A percentile compares a stretch with the other conserved stretches of the same genome.
phyloP scores from a whole-genome alignment of 2,797 vertebrate genomes.

The Muscicapa comitata region DNA sequence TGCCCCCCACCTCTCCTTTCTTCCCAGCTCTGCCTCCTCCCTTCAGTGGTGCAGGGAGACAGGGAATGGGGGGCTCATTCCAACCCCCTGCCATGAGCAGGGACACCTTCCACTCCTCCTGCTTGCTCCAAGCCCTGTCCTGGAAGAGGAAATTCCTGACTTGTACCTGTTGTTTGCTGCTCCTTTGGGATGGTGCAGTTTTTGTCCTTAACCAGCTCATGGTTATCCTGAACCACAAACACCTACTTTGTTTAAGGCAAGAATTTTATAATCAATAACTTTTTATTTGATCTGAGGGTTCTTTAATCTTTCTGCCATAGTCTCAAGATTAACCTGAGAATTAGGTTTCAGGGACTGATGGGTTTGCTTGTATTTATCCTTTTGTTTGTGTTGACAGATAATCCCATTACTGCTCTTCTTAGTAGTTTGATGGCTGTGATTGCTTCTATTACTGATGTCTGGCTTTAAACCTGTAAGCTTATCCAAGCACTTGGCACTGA shows the following conservation, averaged over 20 bases:
- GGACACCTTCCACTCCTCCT: neutral
- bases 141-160: neutral
- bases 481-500: neutral
- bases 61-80: neutral
- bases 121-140: neutral
- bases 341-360: conserved; percentile 14
- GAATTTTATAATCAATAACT: conserved; percentile 22
- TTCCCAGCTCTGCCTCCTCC: neutral
- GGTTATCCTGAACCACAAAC: neutral
- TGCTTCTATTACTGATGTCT: conserved; percentile 43
- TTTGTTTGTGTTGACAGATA: conserved; percentile 65
- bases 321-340: conserved; percentile 32
- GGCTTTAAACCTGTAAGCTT: conserved; percentile 6
- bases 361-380: conserved; percentile 52
- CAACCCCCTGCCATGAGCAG: neutral
- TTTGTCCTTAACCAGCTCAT: neutral
- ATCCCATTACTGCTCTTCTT: conserved; percentile 55
- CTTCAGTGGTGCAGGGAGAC: neutral
- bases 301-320: conserved; percentile 10
- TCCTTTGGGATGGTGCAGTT: neutral
- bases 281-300: neutral
- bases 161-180: neutral
- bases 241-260: neutral
- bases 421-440: conserved; percentile 25
- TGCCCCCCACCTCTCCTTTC: neutral